A percentile compares a stretch with the other conserved stretches of the same genome.
These are phyloP conservation scores for Pantherophis vulpinus DNA, from an alignment of 2,797 vertebrate species.

Conservation along the genomic window DNA sequence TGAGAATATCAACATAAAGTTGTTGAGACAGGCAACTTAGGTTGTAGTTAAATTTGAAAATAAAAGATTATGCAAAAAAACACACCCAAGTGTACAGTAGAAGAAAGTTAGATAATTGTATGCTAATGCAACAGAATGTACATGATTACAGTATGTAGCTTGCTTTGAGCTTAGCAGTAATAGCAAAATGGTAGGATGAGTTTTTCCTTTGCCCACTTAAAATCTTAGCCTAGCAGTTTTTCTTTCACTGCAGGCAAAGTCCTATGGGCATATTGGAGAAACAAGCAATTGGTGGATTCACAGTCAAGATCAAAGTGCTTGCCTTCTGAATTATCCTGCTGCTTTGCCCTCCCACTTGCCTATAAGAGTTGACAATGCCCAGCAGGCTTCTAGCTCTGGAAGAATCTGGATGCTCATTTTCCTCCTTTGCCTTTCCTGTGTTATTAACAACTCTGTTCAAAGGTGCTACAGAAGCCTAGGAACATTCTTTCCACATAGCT, in stretches of 20 bases:
- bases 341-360: conserved; percentile 71
- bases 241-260: background rate
- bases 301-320: conserved; percentile 84
- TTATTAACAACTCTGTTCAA: conserved; percentile 49
- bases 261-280: conserved; percentile 12
- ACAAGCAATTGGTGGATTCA: conserved; percentile 52
- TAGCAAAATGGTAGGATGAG: background rate
- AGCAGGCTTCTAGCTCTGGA: conserved; percentile 50
- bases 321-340: conserved; percentile 71
- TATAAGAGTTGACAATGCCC: conserved; percentile 65
- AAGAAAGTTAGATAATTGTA: background rate
- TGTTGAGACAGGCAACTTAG: background rate
- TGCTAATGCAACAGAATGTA: background rate
- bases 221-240: background rate
- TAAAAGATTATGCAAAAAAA: background rate
- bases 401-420: conserved; percentile 41
- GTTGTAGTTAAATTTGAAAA: background rate
- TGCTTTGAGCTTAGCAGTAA: background rate
- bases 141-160: background rate
- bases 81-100: background rate
- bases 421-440: conserved; percentile 47
- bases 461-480: conserved; percentile 38
- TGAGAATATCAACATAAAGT: background rate
- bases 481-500: conserved; percentile 40
- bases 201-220: background rate